Conservation (phyloP, 2,113 vertebrate species). For the Eclectus roratus region DNA sequence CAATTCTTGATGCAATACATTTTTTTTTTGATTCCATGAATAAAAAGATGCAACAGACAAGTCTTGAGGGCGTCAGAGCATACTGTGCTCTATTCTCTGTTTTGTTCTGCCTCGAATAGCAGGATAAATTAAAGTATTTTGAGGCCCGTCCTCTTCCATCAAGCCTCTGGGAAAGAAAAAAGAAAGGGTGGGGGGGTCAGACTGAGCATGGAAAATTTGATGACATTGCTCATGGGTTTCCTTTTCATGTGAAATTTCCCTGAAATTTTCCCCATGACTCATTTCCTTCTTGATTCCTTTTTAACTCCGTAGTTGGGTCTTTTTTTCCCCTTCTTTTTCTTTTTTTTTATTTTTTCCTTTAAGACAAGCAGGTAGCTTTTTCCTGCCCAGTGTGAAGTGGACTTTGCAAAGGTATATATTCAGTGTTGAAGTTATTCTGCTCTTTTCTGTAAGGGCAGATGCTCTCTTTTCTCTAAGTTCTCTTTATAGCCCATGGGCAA, state of each 20-base stretch:
- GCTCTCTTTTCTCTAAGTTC: background rate
- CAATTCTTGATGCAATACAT: background rate
- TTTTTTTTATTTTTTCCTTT: background rate
- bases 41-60: background rate
- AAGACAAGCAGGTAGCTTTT: background rate
- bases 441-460: background rate
- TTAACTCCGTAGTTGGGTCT: background rate
- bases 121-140: constrained; percentile 1
- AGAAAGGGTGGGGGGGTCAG: background rate
- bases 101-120: background rate
- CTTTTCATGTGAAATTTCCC: constrained; percentile 50
- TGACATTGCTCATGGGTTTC: constrained; percentile 47
- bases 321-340: background rate
- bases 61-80: background rate
- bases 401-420: background rate
- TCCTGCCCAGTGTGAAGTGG: background rate
- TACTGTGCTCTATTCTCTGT: background rate
- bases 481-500: background rate
- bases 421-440: background rate
- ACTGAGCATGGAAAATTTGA: constrained; percentile 34
- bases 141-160: background rate
- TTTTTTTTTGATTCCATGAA: background rate
- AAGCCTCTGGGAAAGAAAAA: background rate
- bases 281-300: constrained; percentile 35
- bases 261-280: constrained; percentile 44